These are phyloP conservation scores for Euzetes globulus DNA, from an alignment of 2,888 invertebrate species.

Conservation along the genomic window DNA sequence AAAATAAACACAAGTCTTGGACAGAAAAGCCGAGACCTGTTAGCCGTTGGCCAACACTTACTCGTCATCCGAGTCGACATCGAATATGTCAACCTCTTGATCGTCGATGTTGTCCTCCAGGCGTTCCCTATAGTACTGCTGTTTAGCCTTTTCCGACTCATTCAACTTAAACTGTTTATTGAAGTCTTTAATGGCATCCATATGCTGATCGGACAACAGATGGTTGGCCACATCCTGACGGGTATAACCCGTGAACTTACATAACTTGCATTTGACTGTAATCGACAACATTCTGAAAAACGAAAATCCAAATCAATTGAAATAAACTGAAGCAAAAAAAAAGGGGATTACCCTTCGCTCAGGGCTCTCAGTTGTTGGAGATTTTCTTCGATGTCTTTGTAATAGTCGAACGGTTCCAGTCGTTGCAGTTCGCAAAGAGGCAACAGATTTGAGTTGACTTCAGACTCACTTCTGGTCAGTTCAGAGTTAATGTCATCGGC, in stretches of 20 bases:
- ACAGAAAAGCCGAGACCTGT: too few relatives aligned
- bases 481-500: background rate
- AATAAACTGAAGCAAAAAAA: background rate
- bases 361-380: background rate
- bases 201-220: background rate
- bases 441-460: background rate
- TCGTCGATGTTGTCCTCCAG: background rate
- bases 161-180: background rate
- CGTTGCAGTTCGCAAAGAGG: background rate
- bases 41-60: too few relatives aligned
- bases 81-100: background rate
- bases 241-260: background rate
- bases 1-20: too few relatives aligned
- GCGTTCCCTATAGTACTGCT: background rate
- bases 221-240: background rate
- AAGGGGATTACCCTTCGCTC: background rate
- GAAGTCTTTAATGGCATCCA: slow-evolving; percentile 16
- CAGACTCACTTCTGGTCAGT: background rate
- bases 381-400: background rate
- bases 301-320: background rate
- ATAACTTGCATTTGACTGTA: background rate
- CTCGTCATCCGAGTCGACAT: slow-evolving; percentile 12
- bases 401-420: background rate
- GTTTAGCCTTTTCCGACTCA: background rate
- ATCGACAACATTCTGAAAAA: background rate